These are phyloP conservation scores for Diorhabda carinulata DNA, from an alignment of 1,140 invertebrate species.

Conservation along the genomic window DNA sequence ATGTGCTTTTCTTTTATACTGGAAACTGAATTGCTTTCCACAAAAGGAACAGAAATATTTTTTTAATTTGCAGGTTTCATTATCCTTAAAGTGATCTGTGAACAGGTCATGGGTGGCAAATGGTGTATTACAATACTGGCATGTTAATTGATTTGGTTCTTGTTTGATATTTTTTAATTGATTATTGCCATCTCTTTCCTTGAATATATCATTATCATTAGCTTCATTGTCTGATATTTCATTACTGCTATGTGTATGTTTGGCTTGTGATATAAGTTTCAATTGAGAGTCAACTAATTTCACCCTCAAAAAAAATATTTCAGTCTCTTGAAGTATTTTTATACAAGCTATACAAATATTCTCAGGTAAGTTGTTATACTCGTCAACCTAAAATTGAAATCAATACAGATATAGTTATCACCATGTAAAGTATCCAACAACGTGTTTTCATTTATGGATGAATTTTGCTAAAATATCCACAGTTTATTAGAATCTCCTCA, in stretches of 20 bases:
- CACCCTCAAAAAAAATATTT: too few species aligned
- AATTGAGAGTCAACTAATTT: too few species aligned
- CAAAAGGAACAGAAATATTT: not conserved
- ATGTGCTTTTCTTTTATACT: not conserved
- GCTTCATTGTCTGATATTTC: too few species aligned
- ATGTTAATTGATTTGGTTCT: not conserved
- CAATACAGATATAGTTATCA: too few species aligned
- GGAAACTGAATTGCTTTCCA: not conserved
- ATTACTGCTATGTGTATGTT: too few species aligned
- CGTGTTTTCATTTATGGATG: too few species aligned
- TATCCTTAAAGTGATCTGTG: constrained; percentile 25
- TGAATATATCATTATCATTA: too few species aligned
- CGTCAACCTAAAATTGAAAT: constrained; percentile 14
- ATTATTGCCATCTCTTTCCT: constrained; percentile 22
- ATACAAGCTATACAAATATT: constrained; percentile 25
- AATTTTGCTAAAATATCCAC: too few species aligned
- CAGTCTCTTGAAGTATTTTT: constrained; percentile 24
- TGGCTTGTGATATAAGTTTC: too few species aligned
- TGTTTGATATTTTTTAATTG: constrained; percentile 20
- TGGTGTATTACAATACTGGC: constrained; percentile 24
- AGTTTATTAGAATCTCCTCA: too few species aligned
- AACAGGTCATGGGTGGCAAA: constrained; percentile 28
- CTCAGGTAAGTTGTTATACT: constrained; percentile 20
- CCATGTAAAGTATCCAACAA: too few species aligned
- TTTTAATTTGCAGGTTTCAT: constrained; percentile 23